These are phyloP conservation scores for Pholis gunnellus DNA, from an alignment of 2,113 vertebrate species.

Conservation along the genomic window DNA sequence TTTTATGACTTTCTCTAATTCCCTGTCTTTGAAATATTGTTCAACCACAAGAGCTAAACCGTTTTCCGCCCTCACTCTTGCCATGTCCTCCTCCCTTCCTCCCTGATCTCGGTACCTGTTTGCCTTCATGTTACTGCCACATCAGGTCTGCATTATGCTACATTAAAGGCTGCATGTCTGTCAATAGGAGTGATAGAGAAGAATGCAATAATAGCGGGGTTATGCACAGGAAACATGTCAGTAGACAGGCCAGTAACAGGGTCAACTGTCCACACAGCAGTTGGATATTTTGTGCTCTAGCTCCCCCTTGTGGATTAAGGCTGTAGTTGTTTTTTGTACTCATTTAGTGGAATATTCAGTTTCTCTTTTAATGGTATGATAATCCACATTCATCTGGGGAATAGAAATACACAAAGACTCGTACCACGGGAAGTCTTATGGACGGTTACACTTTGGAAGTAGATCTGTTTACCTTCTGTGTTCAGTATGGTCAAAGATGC, in stretches of 20 bases:
- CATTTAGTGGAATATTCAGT: not conserved
- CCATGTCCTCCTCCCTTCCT: conserved; percentile 18
- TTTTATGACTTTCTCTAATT: conserved; percentile 12
- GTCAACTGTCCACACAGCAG: not conserved
- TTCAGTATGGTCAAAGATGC: not conserved
- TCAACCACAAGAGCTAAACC: not conserved
- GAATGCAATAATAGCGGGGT: conserved; percentile 38
- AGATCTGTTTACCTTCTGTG: not conserved
- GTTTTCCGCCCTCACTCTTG: not conserved
- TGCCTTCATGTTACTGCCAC: conserved; percentile 10
- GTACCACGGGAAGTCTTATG: not conserved
- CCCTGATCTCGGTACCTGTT: conserved; percentile 4
- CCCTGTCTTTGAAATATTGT: conserved; percentile 12
- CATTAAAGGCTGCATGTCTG: conserved; percentile 15
- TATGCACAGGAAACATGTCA: conserved; percentile 54
- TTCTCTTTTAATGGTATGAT: not conserved
- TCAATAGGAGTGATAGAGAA: conserved; percentile 17
- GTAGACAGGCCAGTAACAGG: conserved; percentile 32
- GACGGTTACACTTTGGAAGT: not conserved
- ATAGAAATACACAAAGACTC: not conserved
- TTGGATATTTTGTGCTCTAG: conserved; percentile 40
- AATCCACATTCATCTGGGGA: not conserved
- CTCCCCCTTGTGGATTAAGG: conserved; percentile 60
- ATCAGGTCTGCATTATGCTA: conserved; percentile 26
- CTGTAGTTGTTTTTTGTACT: not conserved